These are phyloP conservation scores for Puntigrus tetrazona DNA, from an alignment of 2,113 vertebrate genomes.

Conservation along the genomic window DNA sequence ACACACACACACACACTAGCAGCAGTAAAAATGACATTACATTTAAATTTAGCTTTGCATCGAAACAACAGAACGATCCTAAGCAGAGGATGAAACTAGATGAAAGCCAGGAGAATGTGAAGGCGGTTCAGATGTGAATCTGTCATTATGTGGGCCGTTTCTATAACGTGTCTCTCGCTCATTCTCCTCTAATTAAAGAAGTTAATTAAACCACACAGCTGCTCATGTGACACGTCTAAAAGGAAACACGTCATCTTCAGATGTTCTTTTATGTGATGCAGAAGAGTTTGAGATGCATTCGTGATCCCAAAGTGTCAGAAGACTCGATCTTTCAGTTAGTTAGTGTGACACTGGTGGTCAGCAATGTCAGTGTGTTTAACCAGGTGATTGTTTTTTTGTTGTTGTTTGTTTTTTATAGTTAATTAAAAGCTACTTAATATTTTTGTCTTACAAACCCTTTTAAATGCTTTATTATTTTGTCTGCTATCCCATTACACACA, in stretches of 20 bases:
- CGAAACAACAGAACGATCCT: neutral
- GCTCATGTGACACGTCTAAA: neutral
- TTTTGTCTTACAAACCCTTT: no score
- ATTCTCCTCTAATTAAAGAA: neutral
- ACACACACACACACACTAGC: conserved; percentile 46
- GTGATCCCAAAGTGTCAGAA: neutral
- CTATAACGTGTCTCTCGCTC: neutral
- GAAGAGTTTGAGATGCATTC: neutral
- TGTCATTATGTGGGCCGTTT: neutral
- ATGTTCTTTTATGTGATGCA: neutral
- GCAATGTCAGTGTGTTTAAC: no score
- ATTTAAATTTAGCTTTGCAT: neutral
- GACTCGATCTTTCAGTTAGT: neutral
- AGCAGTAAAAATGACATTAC: neutral
- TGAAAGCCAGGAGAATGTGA: neutral
- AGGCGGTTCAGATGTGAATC: neutral
- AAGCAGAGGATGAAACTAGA: neutral
- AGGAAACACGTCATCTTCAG: neutral
- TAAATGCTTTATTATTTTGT: no score
- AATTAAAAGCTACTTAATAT: no score
- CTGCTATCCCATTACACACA: no score
- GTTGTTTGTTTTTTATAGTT: no score
- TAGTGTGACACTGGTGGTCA: no score
- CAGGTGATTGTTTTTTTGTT: no score
- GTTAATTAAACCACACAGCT: neutral